Conservation (phyloP, 2,797 vertebrate species). For the Percopsis omiscomaycus region DNA sequence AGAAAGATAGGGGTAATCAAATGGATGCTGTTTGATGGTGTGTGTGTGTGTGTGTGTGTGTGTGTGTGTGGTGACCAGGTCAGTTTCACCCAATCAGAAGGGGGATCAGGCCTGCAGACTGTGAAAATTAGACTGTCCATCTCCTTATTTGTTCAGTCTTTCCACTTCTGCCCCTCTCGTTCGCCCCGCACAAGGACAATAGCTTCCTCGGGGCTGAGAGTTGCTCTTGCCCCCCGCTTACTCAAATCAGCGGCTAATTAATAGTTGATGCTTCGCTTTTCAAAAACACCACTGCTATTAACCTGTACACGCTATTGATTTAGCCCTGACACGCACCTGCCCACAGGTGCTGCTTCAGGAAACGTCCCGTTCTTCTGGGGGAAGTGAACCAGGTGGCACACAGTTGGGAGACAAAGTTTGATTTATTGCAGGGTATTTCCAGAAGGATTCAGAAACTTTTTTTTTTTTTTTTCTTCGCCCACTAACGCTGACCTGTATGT, state of each 20-base stretch:
- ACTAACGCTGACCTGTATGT: too few species aligned
- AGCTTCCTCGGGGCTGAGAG: constrained; percentile 80
- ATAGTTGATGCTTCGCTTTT: constrained; percentile 85
- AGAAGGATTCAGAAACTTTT: too few species aligned
- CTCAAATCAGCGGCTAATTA: constrained; percentile 91
- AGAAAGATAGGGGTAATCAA: constrained; percentile 31
- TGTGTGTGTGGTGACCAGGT: constrained; percentile 9
- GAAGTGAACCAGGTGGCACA: constrained; percentile 1
- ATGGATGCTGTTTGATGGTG: neutral
- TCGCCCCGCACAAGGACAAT: constrained; percentile 77
- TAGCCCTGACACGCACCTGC: constrained; percentile 64
- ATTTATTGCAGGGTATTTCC: too few species aligned
- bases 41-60: neutral
- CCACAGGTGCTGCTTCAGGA: constrained; percentile 67
- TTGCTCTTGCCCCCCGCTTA: constrained; percentile 82
- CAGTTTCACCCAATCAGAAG: constrained; percentile 18
- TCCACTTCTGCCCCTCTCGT: neutral
- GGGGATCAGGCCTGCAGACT: constrained; percentile 3
- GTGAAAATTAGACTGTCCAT: constrained; percentile 16
- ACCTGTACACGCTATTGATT: constrained; percentile 79
- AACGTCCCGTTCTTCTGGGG: constrained; percentile 25
- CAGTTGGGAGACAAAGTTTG: too few species aligned
- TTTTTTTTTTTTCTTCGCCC: too few species aligned
- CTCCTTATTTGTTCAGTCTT: neutral
- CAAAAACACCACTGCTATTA: constrained; percentile 80